Evolutionary conservation across 2,113 vertebrate genomes (phyloP), one percentile per base, ranked within the genome.

Genomic region (Engystomops pustulosus): DNA sequence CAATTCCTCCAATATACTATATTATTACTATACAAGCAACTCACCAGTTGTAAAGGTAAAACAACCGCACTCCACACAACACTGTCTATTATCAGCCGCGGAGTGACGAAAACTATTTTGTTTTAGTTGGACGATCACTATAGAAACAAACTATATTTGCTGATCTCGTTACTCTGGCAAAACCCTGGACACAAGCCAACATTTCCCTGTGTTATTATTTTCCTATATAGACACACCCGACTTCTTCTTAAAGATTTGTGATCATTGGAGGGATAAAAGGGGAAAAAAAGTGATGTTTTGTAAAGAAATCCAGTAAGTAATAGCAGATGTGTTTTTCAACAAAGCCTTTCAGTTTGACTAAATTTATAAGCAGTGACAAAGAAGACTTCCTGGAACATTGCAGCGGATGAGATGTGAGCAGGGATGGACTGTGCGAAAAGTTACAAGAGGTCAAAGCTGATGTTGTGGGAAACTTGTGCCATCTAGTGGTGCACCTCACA

Each of bases 111-210:
- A 41, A 60, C 76, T 60, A 76, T 86, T 86, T 88, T 85, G 83
- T 60, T 86, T 86, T 47, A 20, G 34, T 44, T 4, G 34, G 47
- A 69, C 47, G 23, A 80, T 88, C 72, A 70, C 86, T 85, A 87
- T 88, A 81, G 87, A 75, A 83, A 88, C 86, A 9, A 69, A 74
- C 17, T 83, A 58, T 85, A 85, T 88, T 88, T 88, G 87, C 86
- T 88, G 85, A 85, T 77, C 69, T 10, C 38, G 85, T 88, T 87
- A 34, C 86, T 84, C 79, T 86, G 86, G 87, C 14, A 76, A 86
- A 78, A 9, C 7, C 32, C 44, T 77, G 82, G 87, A 76, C 38
- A 12, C 38, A 15, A n/a, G 69, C 87, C 86, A 85, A 82, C 27
- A 8, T 53, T 67, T 67, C 67, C 27, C 38, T 83, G 12, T 58